Conservation (phyloP, 2,797 vertebrate species). For the Poeciliopsis turneri region DNA sequence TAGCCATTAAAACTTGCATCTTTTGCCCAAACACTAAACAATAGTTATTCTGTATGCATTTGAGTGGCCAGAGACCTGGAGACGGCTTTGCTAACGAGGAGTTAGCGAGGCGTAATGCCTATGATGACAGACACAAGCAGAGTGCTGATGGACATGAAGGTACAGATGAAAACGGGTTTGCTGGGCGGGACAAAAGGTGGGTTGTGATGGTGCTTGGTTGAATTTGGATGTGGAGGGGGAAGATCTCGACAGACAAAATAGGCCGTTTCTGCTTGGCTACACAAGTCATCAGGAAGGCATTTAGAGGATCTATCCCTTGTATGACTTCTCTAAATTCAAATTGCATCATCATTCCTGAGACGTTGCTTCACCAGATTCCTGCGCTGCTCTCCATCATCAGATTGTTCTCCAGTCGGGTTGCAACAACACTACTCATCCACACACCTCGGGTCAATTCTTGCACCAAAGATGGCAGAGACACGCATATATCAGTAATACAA, state of each 20-base stretch:
- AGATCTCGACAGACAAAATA: constrained; percentile 15
- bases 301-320: constrained; percentile 24
- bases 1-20: constrained; percentile 7
- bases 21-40: constrained; percentile 43
- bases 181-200: constrained; percentile 12
- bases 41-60: constrained; percentile 61
- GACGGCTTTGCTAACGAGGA: constrained; percentile 46
- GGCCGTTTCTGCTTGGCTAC: constrained; percentile 19
- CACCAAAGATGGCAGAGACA: constrained; percentile 43
- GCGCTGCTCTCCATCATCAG: constrained; percentile 30
- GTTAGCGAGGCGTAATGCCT: constrained; percentile 48
- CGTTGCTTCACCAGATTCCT: constrained; percentile 57
- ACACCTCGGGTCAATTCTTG: constrained; percentile 53
- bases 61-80: constrained; percentile 31
- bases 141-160: constrained; percentile 67
- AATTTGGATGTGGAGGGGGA: constrained; percentile 25
- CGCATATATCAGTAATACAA: constrained; percentile 68
- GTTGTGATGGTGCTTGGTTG: constrained; percentile 28
- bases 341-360: constrained; percentile 61
- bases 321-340: constrained; percentile 22
- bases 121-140: constrained; percentile 68
- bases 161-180: constrained; percentile 55
- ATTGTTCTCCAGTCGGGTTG: constrained; percentile 36
- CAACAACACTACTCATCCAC: constrained; percentile 62
- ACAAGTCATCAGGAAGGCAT: constrained; percentile 32